Evolutionary conservation across 2,797 vertebrate species (phyloP).

Genomic region (Eulemur mongoz): DNA sequence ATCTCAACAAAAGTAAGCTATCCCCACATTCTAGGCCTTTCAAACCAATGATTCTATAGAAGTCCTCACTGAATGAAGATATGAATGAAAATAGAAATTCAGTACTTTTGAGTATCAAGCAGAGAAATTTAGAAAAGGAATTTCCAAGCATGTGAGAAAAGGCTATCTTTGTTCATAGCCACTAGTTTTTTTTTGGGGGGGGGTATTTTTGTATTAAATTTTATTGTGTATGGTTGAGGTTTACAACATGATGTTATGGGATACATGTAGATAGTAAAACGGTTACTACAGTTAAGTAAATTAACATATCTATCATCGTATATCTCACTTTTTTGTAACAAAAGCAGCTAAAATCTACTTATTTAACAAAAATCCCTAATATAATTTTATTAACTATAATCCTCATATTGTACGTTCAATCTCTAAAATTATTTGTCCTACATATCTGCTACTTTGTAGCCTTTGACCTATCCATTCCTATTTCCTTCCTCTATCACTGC

Average conservation of each 20-base stretch:
- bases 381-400: neutral
- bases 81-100: constrained; percentile 18
- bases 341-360: neutral
- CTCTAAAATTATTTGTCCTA: neutral
- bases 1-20: neutral
- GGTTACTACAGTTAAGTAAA: neutral
- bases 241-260: neutral
- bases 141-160: neutral
- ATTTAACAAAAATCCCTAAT: neutral
- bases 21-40: neutral
- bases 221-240: neutral
- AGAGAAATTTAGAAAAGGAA: neutral
- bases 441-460: neutral
- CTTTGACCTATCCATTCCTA: neutral
- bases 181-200: neutral
- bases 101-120: neutral
- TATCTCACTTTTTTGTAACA: neutral
- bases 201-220: neutral
- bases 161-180: neutral
- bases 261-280: neutral
- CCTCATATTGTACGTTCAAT: neutral
- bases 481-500: neutral
- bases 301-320: neutral
- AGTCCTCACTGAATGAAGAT: neutral
- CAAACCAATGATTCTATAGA: neutral